Percentiles rank a stretch among this genome's conserved stretches.
These are phyloP conservation scores for Caenorhabditis inopinata DNA, from an alignment of 1,140 invertebrate species.

Conservation along the genomic window DNA sequence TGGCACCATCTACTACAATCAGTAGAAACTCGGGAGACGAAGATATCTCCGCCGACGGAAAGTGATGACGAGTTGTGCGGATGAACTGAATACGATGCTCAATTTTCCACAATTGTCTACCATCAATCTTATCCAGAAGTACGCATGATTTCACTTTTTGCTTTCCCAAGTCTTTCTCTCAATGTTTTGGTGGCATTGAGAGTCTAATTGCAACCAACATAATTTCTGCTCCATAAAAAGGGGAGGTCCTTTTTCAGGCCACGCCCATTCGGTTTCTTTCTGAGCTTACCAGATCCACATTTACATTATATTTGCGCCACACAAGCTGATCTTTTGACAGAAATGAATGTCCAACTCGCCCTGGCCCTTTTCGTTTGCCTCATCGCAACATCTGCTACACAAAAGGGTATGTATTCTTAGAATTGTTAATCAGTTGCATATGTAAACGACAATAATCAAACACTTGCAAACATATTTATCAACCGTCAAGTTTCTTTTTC, in stretches of 20 bases:
- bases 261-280: background rate
- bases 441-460: too few species aligned
- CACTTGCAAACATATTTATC: too few species aligned
- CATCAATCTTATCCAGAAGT: slow-evolving; percentile 17
- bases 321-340: slow-evolving; percentile 14
- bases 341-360: slow-evolving; percentile 11
- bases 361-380: background rate
- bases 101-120: slow-evolving; percentile 29
- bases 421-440: too few species aligned
- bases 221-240: slow-evolving; percentile 19
- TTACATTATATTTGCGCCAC: slow-evolving; percentile 10
- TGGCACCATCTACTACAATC: slow-evolving; percentile 6
- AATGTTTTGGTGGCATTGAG: background rate
- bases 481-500: too few species aligned
- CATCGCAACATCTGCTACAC: slow-evolving; percentile 3
- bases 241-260: background rate
- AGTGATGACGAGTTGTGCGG: slow-evolving; percentile 18
- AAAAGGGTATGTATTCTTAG: slow-evolving; percentile 9
- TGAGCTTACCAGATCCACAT: slow-evolving; percentile 14
- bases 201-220: slow-evolving; percentile 1
- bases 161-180: background rate
- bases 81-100: background rate
- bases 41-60: background rate
- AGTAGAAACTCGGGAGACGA: background rate
- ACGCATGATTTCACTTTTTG: slow-evolving; percentile 29